phyloP scores from a whole-genome alignment of 2,113 vertebrate genomes.

The Poeciliopsis retropinna region DNA sequence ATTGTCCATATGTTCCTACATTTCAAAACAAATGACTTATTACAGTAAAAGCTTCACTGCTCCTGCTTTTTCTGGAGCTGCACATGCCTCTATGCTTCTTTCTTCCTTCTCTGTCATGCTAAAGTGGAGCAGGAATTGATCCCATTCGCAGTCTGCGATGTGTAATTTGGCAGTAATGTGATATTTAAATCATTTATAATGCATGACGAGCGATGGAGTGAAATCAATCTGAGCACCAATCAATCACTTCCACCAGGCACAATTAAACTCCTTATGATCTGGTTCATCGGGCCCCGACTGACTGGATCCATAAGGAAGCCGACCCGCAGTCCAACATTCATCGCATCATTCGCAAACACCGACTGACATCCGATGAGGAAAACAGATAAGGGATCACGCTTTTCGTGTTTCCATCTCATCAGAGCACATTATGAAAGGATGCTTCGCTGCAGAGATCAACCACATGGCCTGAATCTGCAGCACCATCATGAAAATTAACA shows the following conservation, averaged over 20 bases:
- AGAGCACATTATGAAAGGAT: conserved; percentile 19
- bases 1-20: conserved; percentile 40
- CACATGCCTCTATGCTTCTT: neutral
- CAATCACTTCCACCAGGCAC: conserved; percentile 45
- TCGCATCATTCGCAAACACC: neutral
- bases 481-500: conserved; percentile 29
- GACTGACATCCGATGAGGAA: conserved; percentile 4
- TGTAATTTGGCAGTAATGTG: conserved; percentile 55
- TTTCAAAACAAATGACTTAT: conserved; percentile 18
- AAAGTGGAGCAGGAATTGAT: conserved; percentile 51
- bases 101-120: neutral
- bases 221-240: conserved; percentile 55
- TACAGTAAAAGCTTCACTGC: conserved; percentile 26
- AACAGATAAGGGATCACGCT: conserved; percentile 6
- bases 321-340: neutral
- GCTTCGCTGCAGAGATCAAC: conserved; percentile 24
- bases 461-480: conserved; percentile 19
- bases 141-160: conserved; percentile 39
- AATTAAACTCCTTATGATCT: conserved; percentile 43
- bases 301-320: conserved; percentile 6
- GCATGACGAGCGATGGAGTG: conserved; percentile 41
- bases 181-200: conserved; percentile 65
- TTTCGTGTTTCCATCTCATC: conserved; percentile 33
- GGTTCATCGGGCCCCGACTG: conserved; percentile 4
- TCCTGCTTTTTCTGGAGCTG: neutral